A percentile compares a stretch with the other conserved stretches of the same genome.
Evolutionary conservation across 2,113 vertebrate species (phyloP).

Genomic region (Apteryx mantelli): DNA sequence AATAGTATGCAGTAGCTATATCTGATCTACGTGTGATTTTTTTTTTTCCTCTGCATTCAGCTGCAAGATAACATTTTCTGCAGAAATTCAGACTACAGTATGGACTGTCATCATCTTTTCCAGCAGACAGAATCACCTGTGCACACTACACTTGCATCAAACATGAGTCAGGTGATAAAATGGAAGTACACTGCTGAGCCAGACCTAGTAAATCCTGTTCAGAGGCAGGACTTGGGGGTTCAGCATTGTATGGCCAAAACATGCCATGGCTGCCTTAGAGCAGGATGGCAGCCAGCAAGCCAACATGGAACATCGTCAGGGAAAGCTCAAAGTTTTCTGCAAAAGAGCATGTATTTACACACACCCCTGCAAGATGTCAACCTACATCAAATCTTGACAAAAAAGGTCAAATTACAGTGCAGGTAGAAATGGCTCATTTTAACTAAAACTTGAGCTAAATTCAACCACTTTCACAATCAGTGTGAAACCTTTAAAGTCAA

Average conservation of each 20-base stretch:
- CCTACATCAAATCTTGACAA: neutral
- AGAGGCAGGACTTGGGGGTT: neutral
- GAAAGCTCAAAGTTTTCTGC: neutral
- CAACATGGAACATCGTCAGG: neutral
- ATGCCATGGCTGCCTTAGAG: neutral
- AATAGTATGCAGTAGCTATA: neutral
- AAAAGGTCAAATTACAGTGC: neutral
- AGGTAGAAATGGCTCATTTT: neutral
- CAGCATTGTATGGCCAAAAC: neutral
- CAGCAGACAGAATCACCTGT: neutral
- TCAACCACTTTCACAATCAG: neutral
- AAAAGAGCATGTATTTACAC: neutral
- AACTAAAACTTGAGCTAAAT: neutral
- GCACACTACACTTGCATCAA: neutral
- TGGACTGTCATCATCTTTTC: neutral
- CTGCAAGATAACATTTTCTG: neutral
- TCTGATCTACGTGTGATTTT: neutral
- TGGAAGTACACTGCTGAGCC: accelerated
- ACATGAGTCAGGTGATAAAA: neutral
- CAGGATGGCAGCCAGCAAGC: neutral
- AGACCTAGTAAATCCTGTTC: neutral
- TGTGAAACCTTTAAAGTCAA: neutral
- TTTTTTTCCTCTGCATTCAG: neutral
- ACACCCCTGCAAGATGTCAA: neutral
- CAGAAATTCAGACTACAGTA: neutral